A percentile compares a stretch with the other conserved stretches of the same genome.
These are phyloP conservation scores for Eristalinus aeneus DNA, from an alignment of 2,888 invertebrate genomes.

Conservation along the genomic window DNA sequence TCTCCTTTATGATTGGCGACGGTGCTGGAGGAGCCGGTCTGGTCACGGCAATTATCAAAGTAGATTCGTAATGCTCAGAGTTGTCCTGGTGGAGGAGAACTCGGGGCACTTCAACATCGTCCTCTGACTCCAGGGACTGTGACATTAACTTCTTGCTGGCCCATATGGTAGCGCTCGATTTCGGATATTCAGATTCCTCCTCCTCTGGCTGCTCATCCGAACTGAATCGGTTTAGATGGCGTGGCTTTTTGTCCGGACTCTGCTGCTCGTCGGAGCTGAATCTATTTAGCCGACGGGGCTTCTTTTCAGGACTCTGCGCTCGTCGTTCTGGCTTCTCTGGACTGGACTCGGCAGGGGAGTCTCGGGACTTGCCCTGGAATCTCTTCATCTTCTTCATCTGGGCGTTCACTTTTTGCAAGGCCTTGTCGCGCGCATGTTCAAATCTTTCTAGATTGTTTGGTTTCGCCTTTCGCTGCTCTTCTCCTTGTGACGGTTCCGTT, in stretches of 20 bases:
- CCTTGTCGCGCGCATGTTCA: slow-evolving; percentile 73
- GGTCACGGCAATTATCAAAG: slow-evolving; percentile 77
- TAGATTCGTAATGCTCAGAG: slow-evolving; percentile 77
- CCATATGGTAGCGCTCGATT: slow-evolving; percentile 73
- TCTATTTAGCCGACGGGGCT: background rate
- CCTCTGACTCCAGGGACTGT: slow-evolving; percentile 72
- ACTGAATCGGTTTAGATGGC: background rate
- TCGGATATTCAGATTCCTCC: slow-evolving; percentile 60
- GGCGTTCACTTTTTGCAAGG: slow-evolving; percentile 76
- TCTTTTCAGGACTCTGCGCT: background rate
- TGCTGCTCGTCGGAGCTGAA: slow-evolving; percentile 45
- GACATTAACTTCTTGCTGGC: slow-evolving; percentile 76
- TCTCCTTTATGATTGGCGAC: slow-evolving; percentile 49
- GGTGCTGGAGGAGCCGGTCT: slow-evolving; percentile 73
- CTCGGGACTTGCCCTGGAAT: slow-evolving; percentile 71
- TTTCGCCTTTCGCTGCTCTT: slow-evolving; percentile 49
- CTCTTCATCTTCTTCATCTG: slow-evolving; percentile 76
- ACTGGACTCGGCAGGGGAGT: slow-evolving; percentile 34
- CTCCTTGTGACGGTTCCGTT: slow-evolving; percentile 59
- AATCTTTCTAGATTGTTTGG: slow-evolving; percentile 73
- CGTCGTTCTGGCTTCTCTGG: slow-evolving; percentile 33
- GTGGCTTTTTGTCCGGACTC: background rate
- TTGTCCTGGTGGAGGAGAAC: slow-evolving; percentile 78
- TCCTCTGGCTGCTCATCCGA: slow-evolving; percentile 58
- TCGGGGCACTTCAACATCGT: slow-evolving; percentile 74